phyloP scores from a whole-genome alignment of 2,888 invertebrate genomes.

The Netelia virgata region DNA sequence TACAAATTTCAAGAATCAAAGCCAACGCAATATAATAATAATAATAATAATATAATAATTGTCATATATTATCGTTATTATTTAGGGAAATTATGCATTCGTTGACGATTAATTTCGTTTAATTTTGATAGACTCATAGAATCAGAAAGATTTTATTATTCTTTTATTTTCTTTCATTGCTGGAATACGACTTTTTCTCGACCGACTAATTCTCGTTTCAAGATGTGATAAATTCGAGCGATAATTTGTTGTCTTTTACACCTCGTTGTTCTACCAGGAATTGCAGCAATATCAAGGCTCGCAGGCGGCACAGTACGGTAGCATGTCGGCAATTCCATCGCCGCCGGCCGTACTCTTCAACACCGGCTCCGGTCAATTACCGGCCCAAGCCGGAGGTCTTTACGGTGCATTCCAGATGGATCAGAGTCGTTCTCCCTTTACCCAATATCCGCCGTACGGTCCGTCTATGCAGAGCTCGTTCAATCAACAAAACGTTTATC shows the following conservation, averaged over 20 bases:
- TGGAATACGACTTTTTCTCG: not conserved
- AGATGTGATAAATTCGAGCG: slow-evolving; percentile 28
- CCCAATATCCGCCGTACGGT: slow-evolving; percentile 91
- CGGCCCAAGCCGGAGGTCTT: slow-evolving; percentile 89
- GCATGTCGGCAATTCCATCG: slow-evolving; percentile 94
- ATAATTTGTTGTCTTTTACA: slow-evolving; percentile 61
- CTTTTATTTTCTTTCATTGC: not conserved
- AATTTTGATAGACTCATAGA: too few relatives aligned
- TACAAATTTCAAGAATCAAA: too few relatives aligned
- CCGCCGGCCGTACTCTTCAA: slow-evolving; percentile 94
- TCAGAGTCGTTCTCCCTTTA: slow-evolving; percentile 92
- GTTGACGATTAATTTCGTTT: too few relatives aligned
- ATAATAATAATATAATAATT: too few relatives aligned
- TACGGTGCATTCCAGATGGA: slow-evolving; percentile 93
- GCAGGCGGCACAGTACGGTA: slow-evolving; percentile 89
- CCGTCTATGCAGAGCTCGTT: slow-evolving; percentile 86
- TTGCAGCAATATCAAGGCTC: slow-evolving; percentile 83
- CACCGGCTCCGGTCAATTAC: slow-evolving; percentile 89
- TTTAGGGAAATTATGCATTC: too few relatives aligned
- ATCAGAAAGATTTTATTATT: not conserved
- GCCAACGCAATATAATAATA: too few relatives aligned
- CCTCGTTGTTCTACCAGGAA: slow-evolving; percentile 78
- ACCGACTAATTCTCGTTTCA: not conserved
- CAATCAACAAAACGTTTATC: slow-evolving; percentile 85
- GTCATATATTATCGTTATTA: too few relatives aligned